phyloP scores from a whole-genome alignment of 1,140 invertebrate genomes.

The Helicorthomorpha holstii region DNA sequence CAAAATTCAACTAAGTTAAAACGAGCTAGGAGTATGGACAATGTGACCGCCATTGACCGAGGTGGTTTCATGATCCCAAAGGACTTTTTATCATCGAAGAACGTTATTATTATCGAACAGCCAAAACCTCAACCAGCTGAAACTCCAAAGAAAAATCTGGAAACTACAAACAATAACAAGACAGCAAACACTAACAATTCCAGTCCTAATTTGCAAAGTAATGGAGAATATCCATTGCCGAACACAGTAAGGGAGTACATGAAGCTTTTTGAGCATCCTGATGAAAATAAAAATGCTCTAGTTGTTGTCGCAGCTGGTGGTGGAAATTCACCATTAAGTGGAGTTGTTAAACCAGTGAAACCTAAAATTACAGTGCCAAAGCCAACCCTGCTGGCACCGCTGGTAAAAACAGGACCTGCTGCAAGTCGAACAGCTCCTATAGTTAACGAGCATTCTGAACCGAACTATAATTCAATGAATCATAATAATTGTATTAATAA shows the following conservation, averaged over 20 bases:
- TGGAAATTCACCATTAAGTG: too few species aligned
- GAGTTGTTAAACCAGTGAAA: too few species aligned
- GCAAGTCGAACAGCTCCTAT: too few species aligned
- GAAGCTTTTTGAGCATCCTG: conserved; percentile 51
- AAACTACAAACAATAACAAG: background rate
- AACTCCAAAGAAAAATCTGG: background rate
- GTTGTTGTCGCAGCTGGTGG: too few species aligned
- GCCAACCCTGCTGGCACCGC: too few species aligned
- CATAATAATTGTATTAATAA: too few species aligned
- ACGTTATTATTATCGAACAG: conserved; percentile 27
- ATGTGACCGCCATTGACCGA: background rate
- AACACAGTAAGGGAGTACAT: conserved; percentile 69
- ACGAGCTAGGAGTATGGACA: conserved; percentile 5
- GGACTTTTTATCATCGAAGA: conserved; percentile 13
- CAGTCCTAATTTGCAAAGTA: conserved; percentile 32
- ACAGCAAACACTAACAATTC: background rate
- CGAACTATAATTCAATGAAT: too few species aligned
- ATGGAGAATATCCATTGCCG: conserved; percentile 60
- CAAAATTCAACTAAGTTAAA: too few species aligned
- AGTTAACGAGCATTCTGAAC: too few species aligned
- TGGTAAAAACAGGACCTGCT: too few species aligned
- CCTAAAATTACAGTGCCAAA: too few species aligned
- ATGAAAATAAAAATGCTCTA: too few species aligned
- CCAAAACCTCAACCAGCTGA: background rate
- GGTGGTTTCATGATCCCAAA: background rate